phyloP scores from a whole-genome alignment of 2,113 vertebrate genomes.

The Alexandromys fortis region DNA sequence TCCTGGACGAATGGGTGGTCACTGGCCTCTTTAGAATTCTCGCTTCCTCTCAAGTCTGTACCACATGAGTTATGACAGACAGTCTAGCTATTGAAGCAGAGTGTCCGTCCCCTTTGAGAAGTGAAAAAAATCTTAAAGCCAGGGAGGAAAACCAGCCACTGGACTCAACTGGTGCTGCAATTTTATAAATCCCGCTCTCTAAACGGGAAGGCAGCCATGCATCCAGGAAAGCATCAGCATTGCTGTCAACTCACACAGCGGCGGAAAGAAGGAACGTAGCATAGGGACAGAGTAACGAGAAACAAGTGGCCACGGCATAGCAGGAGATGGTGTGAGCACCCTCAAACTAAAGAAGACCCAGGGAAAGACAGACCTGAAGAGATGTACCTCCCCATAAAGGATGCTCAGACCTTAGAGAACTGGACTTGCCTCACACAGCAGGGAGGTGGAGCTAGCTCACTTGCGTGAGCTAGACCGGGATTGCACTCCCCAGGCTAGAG shows the following conservation, averaged over 20 bases:
- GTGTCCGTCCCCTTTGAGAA: constrained; percentile 39
- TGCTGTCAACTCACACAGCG: neutral
- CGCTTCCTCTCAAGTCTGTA: neutral
- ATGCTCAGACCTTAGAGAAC: neutral
- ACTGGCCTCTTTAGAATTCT: neutral
- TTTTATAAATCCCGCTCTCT: neutral
- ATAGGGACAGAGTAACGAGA: neutral
- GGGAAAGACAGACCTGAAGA: constrained; percentile 2
- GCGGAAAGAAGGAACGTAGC: neutral
- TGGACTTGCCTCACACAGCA: neutral
- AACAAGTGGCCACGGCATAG: neutral
- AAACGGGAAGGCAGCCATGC: neutral
- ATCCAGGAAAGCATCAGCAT: neutral
- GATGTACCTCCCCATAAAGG: neutral
- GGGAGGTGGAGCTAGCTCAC: neutral
- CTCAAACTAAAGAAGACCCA: neutral
- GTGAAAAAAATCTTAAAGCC: constrained; percentile 20
- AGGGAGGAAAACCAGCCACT: neutral
- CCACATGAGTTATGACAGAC: neutral
- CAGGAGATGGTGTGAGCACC: neutral
- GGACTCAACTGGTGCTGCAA: neutral
- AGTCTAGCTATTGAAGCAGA: neutral
- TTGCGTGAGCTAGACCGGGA: neutral
- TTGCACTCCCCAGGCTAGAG: neutral
- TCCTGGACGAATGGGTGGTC: neutral